Evolutionary conservation across 2,797 vertebrate genomes (phyloP), one percentile per base, ranked within the genome.

Genomic region (Sylvilagus floridanus): DNA sequence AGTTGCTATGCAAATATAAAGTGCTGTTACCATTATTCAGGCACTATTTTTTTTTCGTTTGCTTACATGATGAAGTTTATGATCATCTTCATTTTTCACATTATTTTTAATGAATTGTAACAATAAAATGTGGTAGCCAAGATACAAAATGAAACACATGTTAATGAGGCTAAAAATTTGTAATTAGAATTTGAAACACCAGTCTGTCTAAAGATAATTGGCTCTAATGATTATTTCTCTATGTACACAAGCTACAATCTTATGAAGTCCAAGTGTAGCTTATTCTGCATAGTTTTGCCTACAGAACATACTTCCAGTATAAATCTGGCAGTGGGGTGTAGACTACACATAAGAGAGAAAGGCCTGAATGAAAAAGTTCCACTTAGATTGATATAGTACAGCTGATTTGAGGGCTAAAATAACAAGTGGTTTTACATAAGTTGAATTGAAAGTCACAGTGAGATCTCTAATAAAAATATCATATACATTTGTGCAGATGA

Each of bases 101-200:
- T 95, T 96, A 94, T 88, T 96, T 95, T 97, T 96, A 97, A 97
- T 95, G 95, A 97, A 97, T 95, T 96, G 62, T 93, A 96, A 97
- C 93, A 96, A 97, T 96, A 96, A 97, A 96, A 95, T 85, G 91
- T 96, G 89, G 96, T 97, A 97, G 89, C 96, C 95, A 97, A 93
- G 92, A 88, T 96, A 91, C 77, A 96, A 95, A 96, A 91, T 96
- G 94, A 97, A 97, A 71, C 92, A 85, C 96, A 95, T 95, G 79
- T 85, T 97, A 97, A 97, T 96, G 95, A 97, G 89, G 91, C 93
- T 95, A 96, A 95, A 97, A 97, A 88, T 95, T 96, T 96, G 95
- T 96, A 97, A 97, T 97, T 97, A 96, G 95, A 96, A 94, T 96
- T 95, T 95, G 91, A 96, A 97, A 89, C 57, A 96, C 86, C 92